Conservation (phyloP, 2,888 invertebrate genomes). For the Flexamia atlantica region DNA sequence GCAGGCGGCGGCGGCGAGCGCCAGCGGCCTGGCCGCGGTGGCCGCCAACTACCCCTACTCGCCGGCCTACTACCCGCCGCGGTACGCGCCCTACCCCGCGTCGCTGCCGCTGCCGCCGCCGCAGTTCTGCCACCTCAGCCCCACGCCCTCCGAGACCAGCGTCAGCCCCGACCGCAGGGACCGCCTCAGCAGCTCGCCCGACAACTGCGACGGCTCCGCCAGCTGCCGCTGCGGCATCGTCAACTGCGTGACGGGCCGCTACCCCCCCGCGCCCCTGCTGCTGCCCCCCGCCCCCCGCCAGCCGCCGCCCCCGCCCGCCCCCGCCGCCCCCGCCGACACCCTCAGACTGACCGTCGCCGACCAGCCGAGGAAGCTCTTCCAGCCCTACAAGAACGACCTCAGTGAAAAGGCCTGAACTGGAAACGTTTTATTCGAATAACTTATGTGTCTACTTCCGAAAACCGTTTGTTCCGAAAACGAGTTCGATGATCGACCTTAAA, state of each 20-base stretch:
- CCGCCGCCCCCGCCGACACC: slow-evolving; percentile 73
- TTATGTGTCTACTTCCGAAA: no score
- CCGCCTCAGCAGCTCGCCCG: slow-evolving; percentile 57
- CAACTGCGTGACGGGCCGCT: slow-evolving; percentile 75
- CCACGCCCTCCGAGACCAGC: slow-evolving; percentile 65
- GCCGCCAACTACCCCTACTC: slow-evolving; percentile 66
- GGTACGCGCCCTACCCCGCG: slow-evolving; percentile 65
- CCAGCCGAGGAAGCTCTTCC: slow-evolving; percentile 80
- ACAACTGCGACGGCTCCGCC: slow-evolving; percentile 70
- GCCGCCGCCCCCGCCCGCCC: slow-evolving; percentile 73
- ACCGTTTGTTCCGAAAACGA: no score
- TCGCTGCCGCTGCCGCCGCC: slow-evolving; percentile 63
- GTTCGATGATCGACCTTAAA: no score
- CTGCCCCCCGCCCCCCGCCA: slow-evolving; percentile 70
- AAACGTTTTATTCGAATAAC: neutral
- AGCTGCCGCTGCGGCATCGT: slow-evolving; percentile 77
- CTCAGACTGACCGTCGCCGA: slow-evolving; percentile 73
- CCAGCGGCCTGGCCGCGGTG: slow-evolving; percentile 76
- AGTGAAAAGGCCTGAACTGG: slow-evolving; percentile 46
- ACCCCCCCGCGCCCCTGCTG: slow-evolving; percentile 73
- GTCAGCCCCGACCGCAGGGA: slow-evolving; percentile 60
- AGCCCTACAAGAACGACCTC: slow-evolving; percentile 84
- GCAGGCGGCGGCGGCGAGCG: slow-evolving; percentile 90
- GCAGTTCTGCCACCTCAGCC: slow-evolving; percentile 64
- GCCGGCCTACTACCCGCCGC: slow-evolving; percentile 67